Evolutionary conservation across 2,113 vertebrate species (phyloP).

Genomic region (Daphoenositta chrysoptera): DNA sequence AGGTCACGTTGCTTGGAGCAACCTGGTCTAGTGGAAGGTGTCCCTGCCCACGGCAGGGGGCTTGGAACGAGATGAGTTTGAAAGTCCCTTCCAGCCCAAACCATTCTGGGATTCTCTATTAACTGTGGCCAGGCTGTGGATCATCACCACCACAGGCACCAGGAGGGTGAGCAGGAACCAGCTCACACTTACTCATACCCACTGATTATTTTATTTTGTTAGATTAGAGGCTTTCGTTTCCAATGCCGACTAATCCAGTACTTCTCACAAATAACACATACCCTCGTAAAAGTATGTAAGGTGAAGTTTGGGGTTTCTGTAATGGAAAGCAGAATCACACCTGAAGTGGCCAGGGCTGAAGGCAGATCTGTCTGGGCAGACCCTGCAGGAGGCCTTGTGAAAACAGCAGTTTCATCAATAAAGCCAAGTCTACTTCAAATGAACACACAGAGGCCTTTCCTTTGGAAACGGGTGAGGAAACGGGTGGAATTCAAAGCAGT

Average conservation of each 20-base stretch:
- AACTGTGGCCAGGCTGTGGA: neutral
- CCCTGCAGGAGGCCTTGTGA: neutral
- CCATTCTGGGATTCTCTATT: neutral
- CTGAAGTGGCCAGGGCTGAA: neutral
- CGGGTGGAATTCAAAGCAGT: neutral
- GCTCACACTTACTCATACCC: neutral
- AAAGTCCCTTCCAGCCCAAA: neutral
- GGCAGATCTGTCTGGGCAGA: neutral
- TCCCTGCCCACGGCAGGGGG: neutral
- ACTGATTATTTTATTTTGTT: neutral
- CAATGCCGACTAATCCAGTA: neutral
- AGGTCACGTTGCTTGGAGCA: neutral
- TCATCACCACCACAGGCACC: neutral
- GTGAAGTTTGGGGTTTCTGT: neutral
- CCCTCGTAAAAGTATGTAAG: neutral
- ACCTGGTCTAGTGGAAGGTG: neutral
- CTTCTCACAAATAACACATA: neutral
- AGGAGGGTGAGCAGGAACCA: neutral
- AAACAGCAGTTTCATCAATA: fast-evolving
- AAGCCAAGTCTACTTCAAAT: neutral
- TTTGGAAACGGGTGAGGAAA: fast-evolving
- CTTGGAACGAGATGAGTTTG: neutral
- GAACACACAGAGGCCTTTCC: neutral
- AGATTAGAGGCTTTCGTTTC: neutral
- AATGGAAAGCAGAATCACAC: neutral